Base-by-base conservation (phyloP, 2,797 vertebrate species). In the Melanotaenia trifasciata region DNA sequence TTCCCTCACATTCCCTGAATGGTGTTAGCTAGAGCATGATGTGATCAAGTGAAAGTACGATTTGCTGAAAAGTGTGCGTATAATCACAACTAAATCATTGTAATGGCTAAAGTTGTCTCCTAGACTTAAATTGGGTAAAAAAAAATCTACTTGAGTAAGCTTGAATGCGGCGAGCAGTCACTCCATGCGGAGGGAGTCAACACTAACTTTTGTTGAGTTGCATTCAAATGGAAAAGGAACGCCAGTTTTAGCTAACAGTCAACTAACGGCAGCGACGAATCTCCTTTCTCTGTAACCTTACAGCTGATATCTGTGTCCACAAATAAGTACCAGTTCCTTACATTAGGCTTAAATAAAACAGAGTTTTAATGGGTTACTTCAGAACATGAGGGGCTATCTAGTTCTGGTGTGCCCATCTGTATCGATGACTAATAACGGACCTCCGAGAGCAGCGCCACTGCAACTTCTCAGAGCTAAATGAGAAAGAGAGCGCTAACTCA, bases 401-500 rank as follows among this genome's bases (percentile, higher is more conserved):
- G 50, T 24, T 33, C 53, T 57, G 13, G 40, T 35, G n/a, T n/a
- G 51, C 20, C 47, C 60, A 10, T 28, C 76, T 66, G 58, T 62
- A 47, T 59, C 61, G 30, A 20, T 10, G 56, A 58, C 22, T 66
- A 70, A 68, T 35, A 38, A 22, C 60, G 62, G 53, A 83, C 61
- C 47, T 38, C 30, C 7, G 61, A 30, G 22, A 35, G 54, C 69
- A 47, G 70, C 51, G 38, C 66, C 66, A 38, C 67, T 5, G 70
- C 53, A 89, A 91, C 74, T 84, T 88, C 64, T n/a, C 16, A 8
- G 18, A 14, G 33, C 20, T 20, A 16, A 59, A 67, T 14, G 18
- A 57, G 6, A 40, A 71, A 74, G 10, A 60, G 35, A 76, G 30
- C 6, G 71, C 65, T 53, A 88, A 93, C 95, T 92, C 87, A 96